Conservation (phyloP, 2,113 vertebrate genomes). For the Trachemys scripta region DNA sequence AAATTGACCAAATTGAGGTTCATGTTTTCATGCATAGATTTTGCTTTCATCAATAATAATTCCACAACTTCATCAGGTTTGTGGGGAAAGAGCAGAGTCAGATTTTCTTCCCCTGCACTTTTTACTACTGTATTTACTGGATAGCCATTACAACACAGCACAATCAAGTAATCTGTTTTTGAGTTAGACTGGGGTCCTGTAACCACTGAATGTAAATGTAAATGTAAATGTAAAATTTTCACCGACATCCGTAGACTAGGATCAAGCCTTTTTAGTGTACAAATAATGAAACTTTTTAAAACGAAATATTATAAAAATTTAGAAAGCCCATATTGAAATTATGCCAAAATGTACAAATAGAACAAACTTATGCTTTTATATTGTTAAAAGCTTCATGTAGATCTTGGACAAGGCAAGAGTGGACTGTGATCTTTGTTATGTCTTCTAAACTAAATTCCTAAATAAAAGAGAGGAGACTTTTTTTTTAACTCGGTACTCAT, state of each 20-base stretch:
- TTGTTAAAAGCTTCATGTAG: neutral
- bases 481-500: neutral
- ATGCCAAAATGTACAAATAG: neutral
- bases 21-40: neutral
- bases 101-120: neutral
- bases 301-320: neutral
- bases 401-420: neutral
- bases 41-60: neutral
- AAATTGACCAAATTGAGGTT: neutral
- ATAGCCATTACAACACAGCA: neutral
- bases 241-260: neutral
- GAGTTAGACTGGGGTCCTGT: neutral
- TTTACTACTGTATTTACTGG: neutral
- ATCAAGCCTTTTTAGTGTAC: neutral
- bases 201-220: neutral
- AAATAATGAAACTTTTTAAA: conserved; percentile 1
- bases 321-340: neutral
- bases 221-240: neutral
- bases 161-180: neutral
- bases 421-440: neutral
- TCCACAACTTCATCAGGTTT: neutral
- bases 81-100: neutral
- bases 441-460: neutral
- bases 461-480: neutral
- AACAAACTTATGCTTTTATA: neutral